These are phyloP conservation scores for Eulemur albifrons DNA, from an alignment of 2,797 vertebrate genomes.

Conservation along the genomic window DNA sequence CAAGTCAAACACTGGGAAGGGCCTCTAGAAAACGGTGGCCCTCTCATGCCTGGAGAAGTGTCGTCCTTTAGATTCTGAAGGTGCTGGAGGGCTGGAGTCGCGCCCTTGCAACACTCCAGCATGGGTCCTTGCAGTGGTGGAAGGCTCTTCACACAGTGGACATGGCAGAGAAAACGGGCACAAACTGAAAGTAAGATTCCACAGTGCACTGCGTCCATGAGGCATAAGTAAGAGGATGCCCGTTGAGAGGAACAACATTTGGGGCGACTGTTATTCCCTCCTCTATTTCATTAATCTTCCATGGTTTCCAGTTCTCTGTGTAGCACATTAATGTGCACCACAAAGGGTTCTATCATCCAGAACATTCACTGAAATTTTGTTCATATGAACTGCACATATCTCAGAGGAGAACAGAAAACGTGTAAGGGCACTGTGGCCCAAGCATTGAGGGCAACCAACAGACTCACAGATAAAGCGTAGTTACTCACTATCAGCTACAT, in stretches of 20 bases:
- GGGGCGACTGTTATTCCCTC: background rate
- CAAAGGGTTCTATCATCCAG: background rate
- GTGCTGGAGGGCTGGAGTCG: background rate
- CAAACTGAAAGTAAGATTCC: background rate
- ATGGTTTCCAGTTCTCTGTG: background rate
- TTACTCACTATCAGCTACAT: background rate
- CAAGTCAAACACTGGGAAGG: background rate
- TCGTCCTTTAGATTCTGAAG: background rate
- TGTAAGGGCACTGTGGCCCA: no score
- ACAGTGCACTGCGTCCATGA: background rate
- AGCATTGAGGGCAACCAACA: background rate
- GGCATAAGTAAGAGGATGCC: background rate
- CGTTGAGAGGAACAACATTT: background rate
- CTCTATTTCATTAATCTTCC: background rate
- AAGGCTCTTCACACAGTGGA: background rate
- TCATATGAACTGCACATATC: background rate
- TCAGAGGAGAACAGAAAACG: background rate
- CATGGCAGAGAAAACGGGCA: background rate
- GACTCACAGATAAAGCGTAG: background rate
- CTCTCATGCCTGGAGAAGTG: background rate
- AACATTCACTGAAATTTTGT: background rate
- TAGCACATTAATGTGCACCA: background rate
- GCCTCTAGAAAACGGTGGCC: background rate
- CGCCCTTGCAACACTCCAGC: background rate
- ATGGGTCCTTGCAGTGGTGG: background rate